phyloP scores from a whole-genome alignment of 2,888 invertebrate species.

The Lasioglossum vierecki region DNA sequence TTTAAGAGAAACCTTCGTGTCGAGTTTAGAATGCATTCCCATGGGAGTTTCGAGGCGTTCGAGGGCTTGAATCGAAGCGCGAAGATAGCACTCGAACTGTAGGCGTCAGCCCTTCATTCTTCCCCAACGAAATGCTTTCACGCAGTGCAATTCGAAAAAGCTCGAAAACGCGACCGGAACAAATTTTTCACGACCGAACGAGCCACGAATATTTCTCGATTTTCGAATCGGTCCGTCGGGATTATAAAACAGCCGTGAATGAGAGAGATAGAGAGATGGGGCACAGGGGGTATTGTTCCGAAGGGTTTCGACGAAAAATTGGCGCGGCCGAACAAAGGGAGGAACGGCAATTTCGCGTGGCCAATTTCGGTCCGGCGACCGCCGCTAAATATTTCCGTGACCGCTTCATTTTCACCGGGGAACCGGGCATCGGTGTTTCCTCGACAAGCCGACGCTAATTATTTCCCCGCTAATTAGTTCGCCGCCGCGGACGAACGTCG shows the following conservation, averaged over 20 bases:
- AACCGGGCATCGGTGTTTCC: not conserved
- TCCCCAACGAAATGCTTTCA: not conserved
- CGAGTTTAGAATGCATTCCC: not conserved
- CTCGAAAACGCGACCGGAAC: not conserved
- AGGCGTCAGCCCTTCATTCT: not conserved
- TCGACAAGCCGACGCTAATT: constrained; percentile 13
- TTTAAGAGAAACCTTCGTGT: not conserved
- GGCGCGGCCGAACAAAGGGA: not conserved
- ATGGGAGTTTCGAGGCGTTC: not conserved
- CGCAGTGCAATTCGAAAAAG: not conserved
- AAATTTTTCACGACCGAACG: constrained; percentile 6
- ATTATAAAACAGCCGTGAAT: not conserved
- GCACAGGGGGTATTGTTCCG: not conserved
- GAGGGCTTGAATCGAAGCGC: not conserved
- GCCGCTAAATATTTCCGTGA: constrained; percentile 15
- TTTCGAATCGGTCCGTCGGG: not conserved
- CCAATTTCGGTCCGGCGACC: constrained; percentile 13
- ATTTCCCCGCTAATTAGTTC: constrained; percentile 15
- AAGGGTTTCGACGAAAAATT: constrained; percentile 4
- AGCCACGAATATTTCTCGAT: not conserved
- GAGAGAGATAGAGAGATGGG: not conserved
- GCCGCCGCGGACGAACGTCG: not conserved
- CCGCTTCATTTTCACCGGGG: constrained; percentile 12
- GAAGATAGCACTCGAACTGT: not conserved
- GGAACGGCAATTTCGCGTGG: constrained; percentile 9